Base-by-base conservation (phyloP, 2,797 vertebrate species). In the Micrastur ruficollis region DNA sequence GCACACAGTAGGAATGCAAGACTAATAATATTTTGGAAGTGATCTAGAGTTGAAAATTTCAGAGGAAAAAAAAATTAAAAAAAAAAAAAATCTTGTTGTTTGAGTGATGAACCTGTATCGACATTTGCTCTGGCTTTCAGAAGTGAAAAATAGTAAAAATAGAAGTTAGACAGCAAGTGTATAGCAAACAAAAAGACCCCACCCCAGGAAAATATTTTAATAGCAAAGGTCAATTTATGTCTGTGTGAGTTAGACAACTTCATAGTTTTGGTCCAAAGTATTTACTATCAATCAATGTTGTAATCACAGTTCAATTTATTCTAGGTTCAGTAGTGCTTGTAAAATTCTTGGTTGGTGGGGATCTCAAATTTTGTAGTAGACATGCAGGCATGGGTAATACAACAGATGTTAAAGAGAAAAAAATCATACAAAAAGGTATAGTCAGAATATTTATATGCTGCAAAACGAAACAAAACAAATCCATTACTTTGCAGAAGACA, bases 381-480 rank as follows among this genome's bases (percentile, higher is more conserved):
- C 31, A 40, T 8, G 7, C 6, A 25, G 1, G 5, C 0, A 0
- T 11, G 22, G n/a, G 12, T 22, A 63, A 68, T 7, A 21, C 5
- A 75, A 38, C 14, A 68, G 49, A 40, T 0, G 13, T 56, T 29
- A 71, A 84, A 38, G 40, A 59, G 15, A 95, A 68, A 9, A 65
- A 78, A 62, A 31, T 32, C 14, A 62, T 27, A 44, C 16, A 20
- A 17, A 73, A 81, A 66, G 17, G 12, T 27, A 56, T 23, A 84
- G 25, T 47, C 3, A 2, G 34, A 53, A 42, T 7, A 79, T 12
- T 27, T 40, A 58, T 22, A 67, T 13, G 27, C 22, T 29, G 20
- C 25, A 50, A 74, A 59, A 10, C 12, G 44, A 38, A 8, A 6
- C 4, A 25, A 62, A 47, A 11, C 25, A 29, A 32, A 13, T 3